Evolutionary conservation across 2,113 vertebrate genomes (phyloP).

Genomic region (Tychaedon coryphoeus): DNA sequence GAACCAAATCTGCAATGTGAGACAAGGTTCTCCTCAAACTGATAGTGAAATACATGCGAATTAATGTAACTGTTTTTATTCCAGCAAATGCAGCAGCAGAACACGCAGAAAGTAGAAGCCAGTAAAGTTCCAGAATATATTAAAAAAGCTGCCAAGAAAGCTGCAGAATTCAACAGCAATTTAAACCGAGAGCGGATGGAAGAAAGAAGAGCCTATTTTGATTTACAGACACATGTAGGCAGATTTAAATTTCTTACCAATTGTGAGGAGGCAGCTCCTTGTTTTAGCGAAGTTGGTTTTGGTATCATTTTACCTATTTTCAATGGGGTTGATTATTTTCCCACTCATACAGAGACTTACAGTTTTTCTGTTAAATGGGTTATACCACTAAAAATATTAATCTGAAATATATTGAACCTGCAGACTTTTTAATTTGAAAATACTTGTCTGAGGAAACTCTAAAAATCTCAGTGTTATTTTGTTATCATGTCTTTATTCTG

Average conservation of each 20-base stretch:
- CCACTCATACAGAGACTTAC: neutral
- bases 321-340: neutral
- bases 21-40: neutral
- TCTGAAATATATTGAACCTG: neutral
- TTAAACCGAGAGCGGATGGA: constrained; percentile 97
- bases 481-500: neutral
- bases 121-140: constrained; percentile 99
- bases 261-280: neutral
- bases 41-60: neutral
- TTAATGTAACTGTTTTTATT: constrained; percentile 27
- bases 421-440: neutral
- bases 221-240: constrained; percentile 95
- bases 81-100: constrained; percentile 98
- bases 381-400: neutral
- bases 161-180: constrained; percentile 96
- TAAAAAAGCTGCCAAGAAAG: constrained; percentile 97
- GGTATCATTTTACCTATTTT: neutral
- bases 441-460: neutral
- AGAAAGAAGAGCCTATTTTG: constrained; percentile 96
- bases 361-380: neutral
- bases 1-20: neutral
- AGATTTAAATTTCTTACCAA: neutral
- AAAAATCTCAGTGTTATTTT: neutral
- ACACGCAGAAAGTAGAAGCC: constrained; percentile 95
- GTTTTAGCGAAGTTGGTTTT: neutral